phyloP scores from a whole-genome alignment of 2,888 invertebrate genomes.

The Machimus atricapillus region DNA sequence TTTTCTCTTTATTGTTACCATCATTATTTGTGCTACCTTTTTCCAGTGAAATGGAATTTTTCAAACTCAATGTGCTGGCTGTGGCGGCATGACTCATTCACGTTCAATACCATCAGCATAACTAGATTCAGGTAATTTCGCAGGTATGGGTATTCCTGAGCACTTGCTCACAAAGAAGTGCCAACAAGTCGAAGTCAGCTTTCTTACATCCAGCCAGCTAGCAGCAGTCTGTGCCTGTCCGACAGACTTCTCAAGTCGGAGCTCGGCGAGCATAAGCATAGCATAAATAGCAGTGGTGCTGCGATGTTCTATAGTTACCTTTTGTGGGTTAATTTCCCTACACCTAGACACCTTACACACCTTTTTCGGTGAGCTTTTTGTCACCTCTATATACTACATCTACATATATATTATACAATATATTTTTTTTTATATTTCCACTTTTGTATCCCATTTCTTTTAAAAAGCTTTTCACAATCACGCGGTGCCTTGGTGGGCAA shows the following conservation, averaged over 20 bases:
- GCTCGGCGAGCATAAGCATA: not conserved
- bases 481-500: not conserved
- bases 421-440: not conserved
- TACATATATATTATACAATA: too few relatives aligned
- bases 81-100: slow-evolving; percentile 1
- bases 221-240: not conserved
- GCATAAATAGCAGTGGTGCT: not conserved
- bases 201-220: not conserved
- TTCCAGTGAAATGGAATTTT: slow-evolving; percentile 18
- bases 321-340: not conserved
- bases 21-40: slow-evolving; percentile 7
- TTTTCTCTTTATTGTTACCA: not conserved
- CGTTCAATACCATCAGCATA: slow-evolving; percentile 1
- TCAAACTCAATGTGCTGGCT: not conserved
- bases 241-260: not conserved
- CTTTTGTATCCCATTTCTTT: not conserved
- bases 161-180: slow-evolving; percentile 15
- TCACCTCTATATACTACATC: not conserved
- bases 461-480: not conserved
- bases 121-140: slow-evolving; percentile 27
- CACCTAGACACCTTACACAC: not conserved
- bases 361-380: not conserved
- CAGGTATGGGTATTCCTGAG: slow-evolving; percentile 6
- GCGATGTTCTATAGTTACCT: not conserved
- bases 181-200: not conserved